A percentile compares a stretch with the other conserved stretches of the same genome.
phyloP scores from a whole-genome alignment of 1,140 invertebrate genomes.

The Bombus sylvicola region DNA sequence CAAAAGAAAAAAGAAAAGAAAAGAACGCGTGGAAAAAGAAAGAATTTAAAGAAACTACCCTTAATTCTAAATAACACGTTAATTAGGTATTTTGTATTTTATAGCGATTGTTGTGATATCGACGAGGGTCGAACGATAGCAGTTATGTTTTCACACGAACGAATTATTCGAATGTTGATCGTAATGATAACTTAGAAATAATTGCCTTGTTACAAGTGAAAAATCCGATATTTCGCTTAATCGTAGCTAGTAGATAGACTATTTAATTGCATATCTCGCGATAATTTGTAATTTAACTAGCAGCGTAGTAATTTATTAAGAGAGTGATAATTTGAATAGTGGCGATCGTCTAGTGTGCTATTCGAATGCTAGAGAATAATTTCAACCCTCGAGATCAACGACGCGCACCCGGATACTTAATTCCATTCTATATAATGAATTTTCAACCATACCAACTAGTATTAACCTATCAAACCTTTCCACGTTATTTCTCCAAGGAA shows the following conservation, averaged over 20 bases:
- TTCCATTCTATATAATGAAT: background rate
- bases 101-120: conserved; percentile 27
- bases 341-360: background rate
- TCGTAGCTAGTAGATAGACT: background rate
- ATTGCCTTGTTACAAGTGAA: background rate
- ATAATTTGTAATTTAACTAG: background rate
- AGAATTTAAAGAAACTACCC: background rate
- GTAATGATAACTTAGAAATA: background rate
- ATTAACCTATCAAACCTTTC: too few relatives aligned
- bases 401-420: background rate
- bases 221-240: background rate
- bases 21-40: too few relatives aligned
- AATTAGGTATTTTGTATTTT: conserved; percentile 11
- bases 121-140: conserved; percentile 7
- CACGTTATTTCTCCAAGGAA: too few relatives aligned
- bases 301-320: conserved; percentile 6
- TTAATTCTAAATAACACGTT: conserved; percentile 2
- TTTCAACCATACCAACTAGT: too few relatives aligned
- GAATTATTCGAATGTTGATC: background rate
- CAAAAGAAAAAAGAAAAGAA: too few relatives aligned
- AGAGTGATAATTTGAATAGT: background rate
- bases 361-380: background rate
- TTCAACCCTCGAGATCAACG: too few relatives aligned
- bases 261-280: background rate
- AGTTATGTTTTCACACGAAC: background rate